phyloP scores from a whole-genome alignment of 2,888 invertebrate genomes.

The Epirrhoe tristata region DNA sequence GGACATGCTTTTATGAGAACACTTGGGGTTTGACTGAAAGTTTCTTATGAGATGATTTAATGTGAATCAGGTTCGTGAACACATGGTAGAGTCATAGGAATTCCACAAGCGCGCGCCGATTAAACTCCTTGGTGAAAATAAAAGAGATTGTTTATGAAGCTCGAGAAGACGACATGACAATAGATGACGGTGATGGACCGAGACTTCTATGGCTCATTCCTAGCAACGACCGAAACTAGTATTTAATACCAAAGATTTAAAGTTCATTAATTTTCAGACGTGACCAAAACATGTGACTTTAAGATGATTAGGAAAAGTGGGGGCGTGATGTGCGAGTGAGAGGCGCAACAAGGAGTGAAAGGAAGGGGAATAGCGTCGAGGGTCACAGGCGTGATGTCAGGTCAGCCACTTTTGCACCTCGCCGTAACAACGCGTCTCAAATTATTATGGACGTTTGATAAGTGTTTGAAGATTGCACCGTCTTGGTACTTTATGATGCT shows the following conservation, averaged over 20 bases:
- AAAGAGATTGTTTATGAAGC: constrained; percentile 84
- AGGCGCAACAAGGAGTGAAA: constrained; percentile 60
- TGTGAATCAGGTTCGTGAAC: constrained; percentile 26
- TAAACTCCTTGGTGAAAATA: constrained; percentile 83
- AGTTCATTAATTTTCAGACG: constrained; percentile 80
- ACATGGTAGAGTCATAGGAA: constrained; percentile 59
- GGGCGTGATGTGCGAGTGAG: constrained; percentile 82
- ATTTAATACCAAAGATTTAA: constrained; percentile 76
- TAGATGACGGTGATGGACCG: constrained; percentile 80
- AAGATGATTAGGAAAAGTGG: constrained; percentile 82
- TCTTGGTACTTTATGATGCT: constrained; percentile 82
- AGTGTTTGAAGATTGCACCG: constrained; percentile 82
- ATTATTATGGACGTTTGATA: constrained; percentile 86
- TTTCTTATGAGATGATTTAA: not conserved
- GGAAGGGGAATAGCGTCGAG: constrained; percentile 65
- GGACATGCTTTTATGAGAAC: too few relatives aligned
- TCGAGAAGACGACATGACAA: constrained; percentile 83
- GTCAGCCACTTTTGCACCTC: constrained; percentile 87
- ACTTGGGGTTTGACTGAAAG: not conserved
- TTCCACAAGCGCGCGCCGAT: constrained; percentile 81
- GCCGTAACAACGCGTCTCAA: constrained; percentile 86
- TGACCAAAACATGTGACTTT: constrained; percentile 81
- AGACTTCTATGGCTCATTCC: constrained; percentile 61
- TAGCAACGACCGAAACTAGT: constrained; percentile 70
- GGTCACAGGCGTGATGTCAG: constrained; percentile 86